phyloP scores from a whole-genome alignment of 2,888 invertebrate species.

The Lathronympha strigana region DNA sequence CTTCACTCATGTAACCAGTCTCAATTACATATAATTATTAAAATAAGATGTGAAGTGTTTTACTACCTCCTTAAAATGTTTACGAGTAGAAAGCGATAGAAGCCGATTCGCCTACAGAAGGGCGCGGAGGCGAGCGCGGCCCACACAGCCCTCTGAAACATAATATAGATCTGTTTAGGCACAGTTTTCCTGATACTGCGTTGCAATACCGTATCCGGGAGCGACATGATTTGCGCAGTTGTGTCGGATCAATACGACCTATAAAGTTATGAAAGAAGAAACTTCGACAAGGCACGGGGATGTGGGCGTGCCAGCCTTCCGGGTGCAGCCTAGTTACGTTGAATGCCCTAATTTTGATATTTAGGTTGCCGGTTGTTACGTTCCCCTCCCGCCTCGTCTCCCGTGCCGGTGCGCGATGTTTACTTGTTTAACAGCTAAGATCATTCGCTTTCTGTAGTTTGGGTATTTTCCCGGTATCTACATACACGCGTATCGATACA shows the following conservation, averaged over 20 bases:
- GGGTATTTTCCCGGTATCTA: constrained; percentile 14
- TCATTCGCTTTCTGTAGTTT: constrained; percentile 19
- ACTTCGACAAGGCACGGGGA: constrained; percentile 80
- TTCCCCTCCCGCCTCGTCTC: constrained; percentile 12
- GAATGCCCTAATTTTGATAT: constrained; percentile 80
- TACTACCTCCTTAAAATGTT: constrained; percentile 7
- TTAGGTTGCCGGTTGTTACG: constrained; percentile 42
- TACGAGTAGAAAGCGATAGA: not conserved
- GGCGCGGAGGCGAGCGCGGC: constrained; percentile 13
- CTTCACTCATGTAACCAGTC: constrained; percentile 22
- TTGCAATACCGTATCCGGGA: constrained; percentile 54
- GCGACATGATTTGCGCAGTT: constrained; percentile 81
- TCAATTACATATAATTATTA: constrained; percentile 20
- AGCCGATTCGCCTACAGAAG: not conserved
- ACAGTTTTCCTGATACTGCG: constrained; percentile 50
- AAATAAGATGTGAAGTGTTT: constrained; percentile 2
- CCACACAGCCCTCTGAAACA: constrained; percentile 25
- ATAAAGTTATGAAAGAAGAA: constrained; percentile 83
- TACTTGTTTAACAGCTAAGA: constrained; percentile 29
- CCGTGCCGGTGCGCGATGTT: constrained; percentile 33
- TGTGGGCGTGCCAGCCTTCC: constrained; percentile 73
- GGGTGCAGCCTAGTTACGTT: constrained; percentile 82
- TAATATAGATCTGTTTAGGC: constrained; percentile 42
- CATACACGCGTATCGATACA: constrained; percentile 20
- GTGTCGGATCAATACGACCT: constrained; percentile 81